Conservation (phyloP, 2,888 invertebrate species). For the Acanthosepion pharaonis region DNA sequence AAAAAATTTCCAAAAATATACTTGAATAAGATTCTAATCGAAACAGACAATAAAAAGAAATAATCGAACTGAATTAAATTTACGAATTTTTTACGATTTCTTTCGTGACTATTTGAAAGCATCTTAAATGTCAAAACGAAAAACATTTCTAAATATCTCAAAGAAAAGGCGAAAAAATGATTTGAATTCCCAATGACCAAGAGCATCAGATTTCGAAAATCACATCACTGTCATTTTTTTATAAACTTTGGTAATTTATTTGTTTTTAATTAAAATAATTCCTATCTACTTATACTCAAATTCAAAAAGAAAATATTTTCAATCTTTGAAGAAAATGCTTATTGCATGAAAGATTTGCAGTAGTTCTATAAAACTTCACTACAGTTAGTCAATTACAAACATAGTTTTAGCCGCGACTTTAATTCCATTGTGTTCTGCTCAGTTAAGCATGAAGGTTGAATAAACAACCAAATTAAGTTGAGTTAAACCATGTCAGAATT, state of each 20-base stretch:
- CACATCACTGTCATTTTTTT: not conserved
- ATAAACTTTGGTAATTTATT: too few species aligned
- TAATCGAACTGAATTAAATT: not conserved
- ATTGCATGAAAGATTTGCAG: not conserved
- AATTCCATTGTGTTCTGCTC: too few species aligned
- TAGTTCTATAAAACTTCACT: too few species aligned
- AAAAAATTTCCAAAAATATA: not conserved
- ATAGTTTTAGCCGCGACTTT: too few species aligned
- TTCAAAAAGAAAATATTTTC: not conserved
- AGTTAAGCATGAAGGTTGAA: too few species aligned
- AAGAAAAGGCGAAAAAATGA: not conserved
- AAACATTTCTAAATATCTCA: not conserved
- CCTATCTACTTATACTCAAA: not conserved
- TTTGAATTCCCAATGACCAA: not conserved
- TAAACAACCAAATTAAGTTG: too few species aligned
- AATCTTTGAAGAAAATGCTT: not conserved
- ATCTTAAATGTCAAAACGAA: not conserved
- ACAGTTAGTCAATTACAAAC: too few species aligned
- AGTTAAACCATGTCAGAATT: too few species aligned
- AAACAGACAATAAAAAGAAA: not conserved
- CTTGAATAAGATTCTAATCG: not conserved
- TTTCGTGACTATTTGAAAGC: not conserved
- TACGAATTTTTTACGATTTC: not conserved
- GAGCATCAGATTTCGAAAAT: not conserved
- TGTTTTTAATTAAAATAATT: not conserved